A percentile compares a stretch with the other conserved stretches of the same genome.
Evolutionary conservation across 2,113 vertebrate species (phyloP).

Genomic region (Osmerus mordax): DNA sequence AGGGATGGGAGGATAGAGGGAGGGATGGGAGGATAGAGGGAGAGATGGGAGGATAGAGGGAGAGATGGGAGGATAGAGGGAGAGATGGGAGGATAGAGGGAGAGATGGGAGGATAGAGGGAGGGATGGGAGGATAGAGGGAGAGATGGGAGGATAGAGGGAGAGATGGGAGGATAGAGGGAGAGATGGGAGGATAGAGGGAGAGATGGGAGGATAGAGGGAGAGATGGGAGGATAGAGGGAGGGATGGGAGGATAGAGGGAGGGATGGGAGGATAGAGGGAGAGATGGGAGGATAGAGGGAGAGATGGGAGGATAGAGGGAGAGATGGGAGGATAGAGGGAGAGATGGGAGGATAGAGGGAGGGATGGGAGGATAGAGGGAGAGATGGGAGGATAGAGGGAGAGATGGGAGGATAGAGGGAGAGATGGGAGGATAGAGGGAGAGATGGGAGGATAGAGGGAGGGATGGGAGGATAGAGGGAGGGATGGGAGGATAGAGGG

Average conservation of each 20-base stretch:
- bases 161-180: background rate
- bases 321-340: background rate
- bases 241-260: background rate
- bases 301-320: background rate
- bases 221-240: background rate
- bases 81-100: background rate
- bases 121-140: background rate
- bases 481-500: background rate
- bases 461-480: background rate
- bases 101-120: background rate
- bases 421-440: too few species aligned
- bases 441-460: background rate
- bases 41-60: background rate
- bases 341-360: background rate
- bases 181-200: background rate
- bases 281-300: constrained; percentile 3
- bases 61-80: background rate
- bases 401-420: too few species aligned
- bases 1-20: background rate
- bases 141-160: background rate
- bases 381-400: background rate
- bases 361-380: background rate
- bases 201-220: background rate
- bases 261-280: constrained; percentile 4
- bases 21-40: background rate